These are phyloP conservation scores for Leptinotarsa rubiginosa DNA, from an alignment of 2,888 invertebrate species.

Conservation along the genomic window DNA sequence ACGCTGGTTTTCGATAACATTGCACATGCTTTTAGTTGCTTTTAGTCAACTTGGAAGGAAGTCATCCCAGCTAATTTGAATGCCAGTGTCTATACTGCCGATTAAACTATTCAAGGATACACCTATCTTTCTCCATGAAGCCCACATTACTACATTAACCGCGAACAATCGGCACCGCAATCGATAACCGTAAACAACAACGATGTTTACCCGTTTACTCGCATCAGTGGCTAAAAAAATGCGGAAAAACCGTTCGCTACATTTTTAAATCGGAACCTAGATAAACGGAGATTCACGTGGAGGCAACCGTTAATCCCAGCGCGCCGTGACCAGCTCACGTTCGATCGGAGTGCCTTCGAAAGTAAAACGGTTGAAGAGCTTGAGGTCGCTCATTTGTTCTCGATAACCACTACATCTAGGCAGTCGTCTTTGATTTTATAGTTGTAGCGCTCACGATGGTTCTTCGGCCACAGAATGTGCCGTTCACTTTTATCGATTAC, in stretches of 20 bases:
- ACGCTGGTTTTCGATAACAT: too few species aligned
- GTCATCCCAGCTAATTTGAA: too few species aligned
- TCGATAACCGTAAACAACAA: constrained; percentile 17
- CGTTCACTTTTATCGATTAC: constrained; percentile 33
- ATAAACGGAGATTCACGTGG: constrained; percentile 30
- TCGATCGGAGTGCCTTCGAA: constrained; percentile 54
- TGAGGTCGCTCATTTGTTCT: constrained; percentile 53
- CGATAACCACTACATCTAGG: constrained; percentile 30
- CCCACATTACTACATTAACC: neutral
- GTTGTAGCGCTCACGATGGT: constrained; percentile 5
- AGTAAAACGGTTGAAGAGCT: constrained; percentile 54
- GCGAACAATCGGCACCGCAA: constrained; percentile 13
- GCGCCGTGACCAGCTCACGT: constrained; percentile 57
- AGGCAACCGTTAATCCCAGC: constrained; percentile 51
- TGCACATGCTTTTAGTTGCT: too few species aligned
- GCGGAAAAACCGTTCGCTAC: constrained; percentile 21
- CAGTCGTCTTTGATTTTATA: constrained; percentile 20
- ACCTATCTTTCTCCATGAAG: neutral
- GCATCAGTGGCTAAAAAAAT: constrained; percentile 27
- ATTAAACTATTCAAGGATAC: too few species aligned
- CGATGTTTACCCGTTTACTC: constrained; percentile 25
- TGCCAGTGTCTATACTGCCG: too few species aligned
- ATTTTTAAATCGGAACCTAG: constrained; percentile 32
- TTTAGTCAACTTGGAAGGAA: too few species aligned
- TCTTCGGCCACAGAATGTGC: constrained; percentile 28